phyloP scores from a whole-genome alignment of 2,888 invertebrate species.

The Xylota segnis region DNA sequence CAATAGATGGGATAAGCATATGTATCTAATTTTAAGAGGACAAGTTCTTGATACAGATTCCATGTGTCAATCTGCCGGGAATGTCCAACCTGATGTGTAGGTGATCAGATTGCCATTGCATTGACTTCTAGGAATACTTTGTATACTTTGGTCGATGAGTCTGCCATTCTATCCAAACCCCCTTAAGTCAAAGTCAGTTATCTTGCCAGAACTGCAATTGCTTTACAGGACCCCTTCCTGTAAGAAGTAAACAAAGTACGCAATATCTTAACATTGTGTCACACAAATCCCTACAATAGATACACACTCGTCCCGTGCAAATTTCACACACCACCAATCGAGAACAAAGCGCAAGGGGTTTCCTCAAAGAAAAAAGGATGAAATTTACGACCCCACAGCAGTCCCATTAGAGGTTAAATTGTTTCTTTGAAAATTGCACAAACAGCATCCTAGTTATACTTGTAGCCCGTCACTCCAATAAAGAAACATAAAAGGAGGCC shows the following conservation, averaged over 20 bases:
- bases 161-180: too few relatives aligned
- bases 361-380: constrained; percentile 58
- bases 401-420: constrained; percentile 78
- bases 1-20: too few relatives aligned
- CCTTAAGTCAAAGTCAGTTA: too few relatives aligned
- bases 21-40: too few relatives aligned
- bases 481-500: constrained; percentile 44
- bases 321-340: constrained; percentile 69
- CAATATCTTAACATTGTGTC: constrained; percentile 30
- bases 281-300: constrained; percentile 16
- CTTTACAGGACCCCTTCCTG: neutral
- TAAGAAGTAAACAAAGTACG: neutral
- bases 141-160: too few relatives aligned
- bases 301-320: constrained; percentile 57
- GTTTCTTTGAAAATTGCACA: constrained; percentile 76
- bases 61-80: too few relatives aligned
- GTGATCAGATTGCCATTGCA: too few relatives aligned
- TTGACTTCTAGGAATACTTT: too few relatives aligned
- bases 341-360: constrained; percentile 68
- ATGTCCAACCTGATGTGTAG: too few relatives aligned
- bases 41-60: too few relatives aligned
- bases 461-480: constrained; percentile 32
- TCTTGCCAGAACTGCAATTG: too few relatives aligned
- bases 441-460: constrained; percentile 14
- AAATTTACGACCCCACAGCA: constrained; percentile 79